phyloP scores from a whole-genome alignment of 2,888 invertebrate genomes.

The Drosophila macrospina region DNA sequence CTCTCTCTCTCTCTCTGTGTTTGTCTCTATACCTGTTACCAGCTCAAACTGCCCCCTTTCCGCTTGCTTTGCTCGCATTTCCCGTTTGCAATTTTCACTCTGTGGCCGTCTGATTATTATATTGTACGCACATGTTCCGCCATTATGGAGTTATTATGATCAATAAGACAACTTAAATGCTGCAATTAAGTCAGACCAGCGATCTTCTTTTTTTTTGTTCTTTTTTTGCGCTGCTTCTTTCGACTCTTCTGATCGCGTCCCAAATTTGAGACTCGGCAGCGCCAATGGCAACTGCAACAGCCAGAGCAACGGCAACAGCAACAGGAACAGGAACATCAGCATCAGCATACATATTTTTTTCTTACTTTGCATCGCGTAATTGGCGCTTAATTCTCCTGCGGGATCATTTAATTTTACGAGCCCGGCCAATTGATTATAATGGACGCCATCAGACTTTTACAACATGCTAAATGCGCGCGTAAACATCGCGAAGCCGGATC shows the following conservation, averaged over 20 bases:
- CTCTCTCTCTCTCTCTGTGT: neutral
- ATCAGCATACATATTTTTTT: slow-evolving; percentile 38
- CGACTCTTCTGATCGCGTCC: slow-evolving; percentile 60
- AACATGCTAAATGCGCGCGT: slow-evolving; percentile 84
- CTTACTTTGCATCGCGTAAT: slow-evolving; percentile 78
- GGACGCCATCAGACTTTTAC: slow-evolving; percentile 84
- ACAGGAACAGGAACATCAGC: slow-evolving; percentile 40
- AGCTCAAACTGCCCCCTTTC: slow-evolving; percentile 14
- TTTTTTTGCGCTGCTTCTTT: slow-evolving; percentile 40
- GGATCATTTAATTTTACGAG: slow-evolving; percentile 85
- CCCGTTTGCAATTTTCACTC: slow-evolving; percentile 80
- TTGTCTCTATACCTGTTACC: slow-evolving; percentile 15
- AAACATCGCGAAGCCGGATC: slow-evolving; percentile 62
- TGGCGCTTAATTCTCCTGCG: slow-evolving; percentile 85
- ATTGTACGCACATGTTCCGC: slow-evolving; percentile 85
- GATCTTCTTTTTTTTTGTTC: slow-evolving; percentile 38
- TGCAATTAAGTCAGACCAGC: slow-evolving; percentile 84
- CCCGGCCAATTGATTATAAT: slow-evolving; percentile 85
- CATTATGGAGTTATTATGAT: slow-evolving; percentile 86
- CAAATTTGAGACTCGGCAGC: slow-evolving; percentile 72
- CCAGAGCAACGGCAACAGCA: slow-evolving; percentile 1
- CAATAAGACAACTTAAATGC: slow-evolving; percentile 85
- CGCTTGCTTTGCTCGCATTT: slow-evolving; percentile 47
- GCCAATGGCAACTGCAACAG: slow-evolving; percentile 63
- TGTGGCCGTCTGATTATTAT: slow-evolving; percentile 75